phyloP scores from a whole-genome alignment of 2,797 vertebrate species.

The Myotis vivesi region DNA sequence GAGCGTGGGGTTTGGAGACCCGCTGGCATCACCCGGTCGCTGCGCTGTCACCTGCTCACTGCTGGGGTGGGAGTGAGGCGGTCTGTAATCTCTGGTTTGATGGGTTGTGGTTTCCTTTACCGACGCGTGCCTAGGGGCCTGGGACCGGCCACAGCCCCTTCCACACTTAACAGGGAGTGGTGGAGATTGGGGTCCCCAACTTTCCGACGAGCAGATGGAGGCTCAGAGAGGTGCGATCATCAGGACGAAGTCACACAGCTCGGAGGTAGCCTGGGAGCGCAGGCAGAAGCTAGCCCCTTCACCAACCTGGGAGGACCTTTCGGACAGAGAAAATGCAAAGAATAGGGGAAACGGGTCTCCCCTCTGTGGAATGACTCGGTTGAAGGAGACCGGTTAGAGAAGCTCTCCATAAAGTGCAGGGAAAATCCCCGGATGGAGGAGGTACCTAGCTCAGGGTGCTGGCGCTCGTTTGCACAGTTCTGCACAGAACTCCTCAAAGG shows the following conservation, averaged over 20 bases:
- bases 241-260: background rate
- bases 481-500: background rate
- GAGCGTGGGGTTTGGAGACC: background rate
- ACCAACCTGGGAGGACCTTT: accelerated
- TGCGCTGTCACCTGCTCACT: background rate
- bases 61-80: background rate
- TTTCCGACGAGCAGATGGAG: background rate
- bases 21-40: accelerated
- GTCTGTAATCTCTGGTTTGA: background rate
- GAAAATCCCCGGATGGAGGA: background rate
- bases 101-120: background rate
- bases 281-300: background rate
- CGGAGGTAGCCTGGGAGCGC: background rate
- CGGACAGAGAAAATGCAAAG: background rate
- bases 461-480: too few species aligned
- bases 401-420: background rate
- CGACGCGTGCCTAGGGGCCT: accelerated
- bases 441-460: background rate
- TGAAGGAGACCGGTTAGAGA: background rate
- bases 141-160: background rate
- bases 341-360: background rate
- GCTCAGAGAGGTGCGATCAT: background rate
- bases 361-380: background rate
- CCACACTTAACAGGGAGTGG: too few species aligned
- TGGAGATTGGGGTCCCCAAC: background rate